Base-by-base conservation (phyloP, 2,113 vertebrate species). In the Pygoscelis antarcticus region DNA sequence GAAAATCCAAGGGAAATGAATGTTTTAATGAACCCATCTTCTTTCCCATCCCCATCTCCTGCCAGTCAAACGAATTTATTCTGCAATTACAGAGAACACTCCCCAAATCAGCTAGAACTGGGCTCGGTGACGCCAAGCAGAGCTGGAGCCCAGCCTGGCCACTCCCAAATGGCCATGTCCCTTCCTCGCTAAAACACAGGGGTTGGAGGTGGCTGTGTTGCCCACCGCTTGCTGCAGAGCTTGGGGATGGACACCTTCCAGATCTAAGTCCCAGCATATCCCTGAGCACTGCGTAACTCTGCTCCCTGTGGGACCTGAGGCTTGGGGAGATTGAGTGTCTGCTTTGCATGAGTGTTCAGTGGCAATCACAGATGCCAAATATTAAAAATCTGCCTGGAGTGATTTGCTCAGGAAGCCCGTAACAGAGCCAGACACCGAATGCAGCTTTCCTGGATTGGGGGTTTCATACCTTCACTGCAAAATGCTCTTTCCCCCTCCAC, bases 251-350 rank as follows among this genome's bases (percentile, higher is more conserved):
- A 40, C 9, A 6, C 9, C 22, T 79, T 76, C 30, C 65, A 65
- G 52, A 65, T 69, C 18, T 20, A 47, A 71, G 38, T 70, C 32
- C 51, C 68, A 19, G 55, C 25, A 40, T n/a, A 5, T 4, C 22
- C 49, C 34, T 20, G 62, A 55, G 29, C 34, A 8, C 68, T 51
- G 36, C 0, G 0, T 46, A 58, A n/a, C 29, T 85, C 52, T 1
- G 9, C 29, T 84, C 29, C 54, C 22, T 0, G 1, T 0, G 17
- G 57, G 44, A 79, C 61, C 19, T 1, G 2, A 52, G 54, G 47
- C 52, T 71, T 2, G 2, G 32, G 58, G 62, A 85, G 52, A 38
- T 27, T 1, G 21, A 44, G 42, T 46, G 40, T 71, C 82, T 91
- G 51, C 38, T 79, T 40, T 84, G 71, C 61, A 25, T 3, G 5